These are phyloP conservation scores for Siphlonurus alternatus DNA, from an alignment of 2,888 invertebrate species.

Conservation along the genomic window DNA sequence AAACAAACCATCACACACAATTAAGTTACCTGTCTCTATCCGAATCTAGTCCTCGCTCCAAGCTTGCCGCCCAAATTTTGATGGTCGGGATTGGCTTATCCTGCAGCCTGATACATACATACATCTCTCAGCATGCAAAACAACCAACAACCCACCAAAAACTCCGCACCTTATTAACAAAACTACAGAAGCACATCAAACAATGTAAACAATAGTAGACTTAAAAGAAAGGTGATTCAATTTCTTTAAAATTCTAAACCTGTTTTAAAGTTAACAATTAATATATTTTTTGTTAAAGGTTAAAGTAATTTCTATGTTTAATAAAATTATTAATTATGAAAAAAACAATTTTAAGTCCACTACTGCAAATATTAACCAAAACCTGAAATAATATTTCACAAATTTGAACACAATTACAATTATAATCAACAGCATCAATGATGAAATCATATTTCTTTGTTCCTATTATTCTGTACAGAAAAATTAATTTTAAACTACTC, in stretches of 20 bases:
- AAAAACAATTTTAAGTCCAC: slow-evolving; percentile 16
- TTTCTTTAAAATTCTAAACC: no score
- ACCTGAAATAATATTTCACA: no score
- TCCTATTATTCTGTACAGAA: no score
- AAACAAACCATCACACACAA: neutral
- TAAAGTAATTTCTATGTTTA: neutral
- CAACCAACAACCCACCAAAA: neutral
- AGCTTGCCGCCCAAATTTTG: slow-evolving; percentile 63
- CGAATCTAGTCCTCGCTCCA: slow-evolving; percentile 51
- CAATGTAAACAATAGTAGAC: no score
- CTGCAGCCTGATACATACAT: slow-evolving; percentile 7
- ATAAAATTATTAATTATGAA: slow-evolving; percentile 9
- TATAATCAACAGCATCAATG: no score
- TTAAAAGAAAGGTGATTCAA: no score
- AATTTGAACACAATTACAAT: no score
- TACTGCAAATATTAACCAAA: no score
- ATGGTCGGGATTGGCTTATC: slow-evolving; percentile 44
- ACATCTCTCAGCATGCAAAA: neutral
- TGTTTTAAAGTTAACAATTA: no score
- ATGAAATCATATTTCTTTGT: no score
- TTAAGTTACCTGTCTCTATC: slow-evolving; percentile 5
- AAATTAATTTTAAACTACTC: no score
- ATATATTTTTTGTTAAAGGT: neutral
- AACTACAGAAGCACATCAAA: neutral
- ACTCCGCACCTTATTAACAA: neutral